A percentile compares a stretch with the other conserved stretches of the same genome.
These are phyloP conservation scores for Sepiola atlantica DNA, from an alignment of 2,888 invertebrate genomes.

Conservation along the genomic window DNA sequence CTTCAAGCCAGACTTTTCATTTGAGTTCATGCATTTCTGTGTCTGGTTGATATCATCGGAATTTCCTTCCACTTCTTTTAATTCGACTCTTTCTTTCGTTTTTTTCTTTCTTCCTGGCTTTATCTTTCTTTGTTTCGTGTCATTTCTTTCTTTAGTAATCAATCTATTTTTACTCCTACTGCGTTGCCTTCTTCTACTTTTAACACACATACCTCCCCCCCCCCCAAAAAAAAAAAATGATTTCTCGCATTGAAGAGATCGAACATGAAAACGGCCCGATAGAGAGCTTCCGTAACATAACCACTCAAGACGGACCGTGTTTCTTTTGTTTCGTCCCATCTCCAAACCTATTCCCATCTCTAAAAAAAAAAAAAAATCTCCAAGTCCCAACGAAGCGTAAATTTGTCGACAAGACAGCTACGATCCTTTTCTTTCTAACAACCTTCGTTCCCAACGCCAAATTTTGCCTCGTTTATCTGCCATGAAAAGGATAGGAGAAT, in stretches of 20 bases:
- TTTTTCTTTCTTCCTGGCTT: not conserved
- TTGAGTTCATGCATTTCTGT: too few relatives aligned
- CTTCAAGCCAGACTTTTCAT: too few relatives aligned
- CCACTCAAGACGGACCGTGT: not conserved
- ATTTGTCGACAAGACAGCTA: constrained; percentile 13
- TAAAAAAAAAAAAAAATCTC: not conserved
- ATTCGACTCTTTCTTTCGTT: not conserved
- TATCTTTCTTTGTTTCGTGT: not conserved
- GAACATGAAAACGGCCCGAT: not conserved
- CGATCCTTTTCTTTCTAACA: not conserved
- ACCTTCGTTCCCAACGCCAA: not conserved
- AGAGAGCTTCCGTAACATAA: not conserved
- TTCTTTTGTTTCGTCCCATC: not conserved
- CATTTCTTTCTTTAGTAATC: not conserved
- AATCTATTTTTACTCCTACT: not conserved
- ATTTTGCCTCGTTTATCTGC: not conserved
- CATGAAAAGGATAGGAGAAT: not conserved
- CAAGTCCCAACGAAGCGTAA: not conserved
- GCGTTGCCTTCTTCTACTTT: not conserved
- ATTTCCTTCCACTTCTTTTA: not conserved
- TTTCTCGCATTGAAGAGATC: not conserved
- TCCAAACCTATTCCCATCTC: not conserved
- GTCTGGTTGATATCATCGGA: too few relatives aligned
- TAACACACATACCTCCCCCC: not conserved
- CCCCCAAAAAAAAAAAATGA: not conserved